phyloP scores from a whole-genome alignment of 2,888 invertebrate species.

The Phoronis australis region DNA sequence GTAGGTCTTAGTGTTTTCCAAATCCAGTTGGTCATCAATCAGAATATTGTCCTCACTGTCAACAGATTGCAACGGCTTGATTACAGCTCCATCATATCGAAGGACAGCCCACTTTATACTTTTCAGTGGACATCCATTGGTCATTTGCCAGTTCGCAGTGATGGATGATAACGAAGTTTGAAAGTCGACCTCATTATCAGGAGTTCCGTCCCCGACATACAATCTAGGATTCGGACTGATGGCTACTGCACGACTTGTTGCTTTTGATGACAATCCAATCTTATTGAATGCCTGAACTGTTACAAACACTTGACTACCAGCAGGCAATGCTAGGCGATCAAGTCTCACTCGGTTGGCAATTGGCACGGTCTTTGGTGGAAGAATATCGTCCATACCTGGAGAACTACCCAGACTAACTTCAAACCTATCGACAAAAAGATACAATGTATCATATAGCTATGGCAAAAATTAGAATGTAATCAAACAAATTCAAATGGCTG shows the following conservation, averaged over 20 bases:
- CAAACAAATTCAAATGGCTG: too few species aligned
- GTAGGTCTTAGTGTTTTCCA: conserved; percentile 26
- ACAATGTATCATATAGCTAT: too few species aligned
- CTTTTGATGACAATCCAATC: conserved; percentile 19
- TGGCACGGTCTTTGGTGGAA: too few species aligned
- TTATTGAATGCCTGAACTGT: conserved; percentile 22
- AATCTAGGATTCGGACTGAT: conserved; percentile 19
- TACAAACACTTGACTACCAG: conserved; percentile 15
- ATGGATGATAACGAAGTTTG: conserved; percentile 20
- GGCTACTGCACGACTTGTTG: conserved; percentile 19
- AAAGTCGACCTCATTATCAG: conserved; percentile 17
- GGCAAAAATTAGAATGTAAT: too few species aligned
- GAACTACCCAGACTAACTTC: too few species aligned
- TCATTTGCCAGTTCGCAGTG: conserved; percentile 24
- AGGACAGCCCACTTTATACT: conserved; percentile 21
- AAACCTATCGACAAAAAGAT: too few species aligned
- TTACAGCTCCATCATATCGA: conserved; percentile 19
- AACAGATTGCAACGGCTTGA: conserved; percentile 14
- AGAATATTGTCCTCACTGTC: conserved; percentile 11
- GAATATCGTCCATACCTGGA: too few species aligned
- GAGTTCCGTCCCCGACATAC: conserved; percentile 17
- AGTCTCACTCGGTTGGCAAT: too few species aligned
- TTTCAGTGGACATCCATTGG: conserved; percentile 22
- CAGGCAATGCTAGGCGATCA: conserved; percentile 10
- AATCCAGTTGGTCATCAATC: conserved; percentile 22